Conservation (phyloP, 92 coral and sea anemone species). For the Epizoanthus illoricatus region DNA sequence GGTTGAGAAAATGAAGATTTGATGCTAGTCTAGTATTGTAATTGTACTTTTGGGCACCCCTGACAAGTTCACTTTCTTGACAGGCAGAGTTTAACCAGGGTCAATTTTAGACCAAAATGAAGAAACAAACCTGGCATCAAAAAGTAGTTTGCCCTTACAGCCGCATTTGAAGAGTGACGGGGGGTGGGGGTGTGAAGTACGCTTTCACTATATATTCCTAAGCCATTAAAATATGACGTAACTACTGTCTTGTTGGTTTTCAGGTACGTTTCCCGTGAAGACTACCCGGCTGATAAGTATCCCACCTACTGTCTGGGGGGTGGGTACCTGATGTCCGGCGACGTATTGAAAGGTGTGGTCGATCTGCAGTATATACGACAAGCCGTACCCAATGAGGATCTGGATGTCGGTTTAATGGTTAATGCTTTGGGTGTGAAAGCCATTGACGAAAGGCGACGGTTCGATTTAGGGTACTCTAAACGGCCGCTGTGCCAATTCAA, state of each 20-base stretch:
- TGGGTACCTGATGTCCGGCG: constrained; percentile 34
- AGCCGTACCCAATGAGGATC: constrained; percentile 35
- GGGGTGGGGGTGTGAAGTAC: no score
- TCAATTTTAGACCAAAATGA: no score
- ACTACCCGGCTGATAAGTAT: constrained; percentile 30
- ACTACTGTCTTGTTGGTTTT: not conserved
- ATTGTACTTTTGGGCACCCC: no score
- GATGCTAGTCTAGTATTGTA: no score
- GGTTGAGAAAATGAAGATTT: no score
- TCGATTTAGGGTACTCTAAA: constrained; percentile 6
- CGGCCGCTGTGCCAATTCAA: not conserved
- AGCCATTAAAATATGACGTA: not conserved
- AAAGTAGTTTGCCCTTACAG: no score
- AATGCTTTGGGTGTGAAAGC: constrained; percentile 28
- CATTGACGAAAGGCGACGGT: constrained; percentile 34
- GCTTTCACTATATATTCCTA: no score
- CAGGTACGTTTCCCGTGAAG: constrained; percentile 52
- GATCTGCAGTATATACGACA: constrained; percentile 19
- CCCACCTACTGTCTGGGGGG: constrained; percentile 50
- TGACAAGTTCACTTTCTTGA: no score
- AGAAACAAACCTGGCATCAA: no score
- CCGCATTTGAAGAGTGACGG: no score
- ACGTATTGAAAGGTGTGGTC: constrained; percentile 18
- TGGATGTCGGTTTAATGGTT: constrained; percentile 35
- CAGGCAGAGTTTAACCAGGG: no score